Percentiles rank a stretch among this genome's conserved stretches.
phyloP scores from a whole-genome alignment of 2,113 vertebrate genomes.

The Chaetorhynchus papuensis region DNA sequence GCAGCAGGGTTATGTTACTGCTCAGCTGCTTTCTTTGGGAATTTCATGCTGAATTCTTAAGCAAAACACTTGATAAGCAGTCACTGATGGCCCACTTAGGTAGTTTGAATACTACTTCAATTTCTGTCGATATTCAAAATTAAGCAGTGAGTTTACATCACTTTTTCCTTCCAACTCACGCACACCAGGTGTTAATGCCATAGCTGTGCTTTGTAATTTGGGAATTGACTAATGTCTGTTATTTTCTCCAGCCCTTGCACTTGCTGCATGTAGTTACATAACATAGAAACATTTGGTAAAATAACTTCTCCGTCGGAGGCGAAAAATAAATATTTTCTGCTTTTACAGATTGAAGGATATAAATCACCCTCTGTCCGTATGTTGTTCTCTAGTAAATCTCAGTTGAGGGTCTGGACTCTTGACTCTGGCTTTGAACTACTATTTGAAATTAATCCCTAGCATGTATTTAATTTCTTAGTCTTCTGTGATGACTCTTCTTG shows the following conservation, averaged over 20 bases:
- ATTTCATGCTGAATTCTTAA: neutral
- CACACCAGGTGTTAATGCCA: neutral
- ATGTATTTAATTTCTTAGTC: neutral
- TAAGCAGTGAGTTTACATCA: neutral
- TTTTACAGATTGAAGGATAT: neutral
- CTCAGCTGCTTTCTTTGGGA: neutral
- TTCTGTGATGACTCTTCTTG: neutral
- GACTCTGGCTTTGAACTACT: neutral
- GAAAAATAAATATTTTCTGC: neutral
- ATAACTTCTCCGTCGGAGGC: neutral
- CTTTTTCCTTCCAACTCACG: rapidly evolving
- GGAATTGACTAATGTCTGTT: neutral
- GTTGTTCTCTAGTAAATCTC: neutral
- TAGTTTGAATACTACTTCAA: neutral
- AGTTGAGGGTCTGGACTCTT: neutral
- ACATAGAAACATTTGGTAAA: neutral
- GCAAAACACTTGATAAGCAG: neutral
- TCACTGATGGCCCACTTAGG: neutral
- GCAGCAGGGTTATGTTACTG: neutral
- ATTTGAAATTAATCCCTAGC: neutral
- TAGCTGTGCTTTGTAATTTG: neutral
- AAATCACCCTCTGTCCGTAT: neutral
- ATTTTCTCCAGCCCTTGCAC: neutral
- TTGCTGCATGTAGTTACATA: neutral
- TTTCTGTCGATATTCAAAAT: neutral